Conservation (phyloP, 2,797 vertebrate genomes). For the Siniperca undulata region DNA sequence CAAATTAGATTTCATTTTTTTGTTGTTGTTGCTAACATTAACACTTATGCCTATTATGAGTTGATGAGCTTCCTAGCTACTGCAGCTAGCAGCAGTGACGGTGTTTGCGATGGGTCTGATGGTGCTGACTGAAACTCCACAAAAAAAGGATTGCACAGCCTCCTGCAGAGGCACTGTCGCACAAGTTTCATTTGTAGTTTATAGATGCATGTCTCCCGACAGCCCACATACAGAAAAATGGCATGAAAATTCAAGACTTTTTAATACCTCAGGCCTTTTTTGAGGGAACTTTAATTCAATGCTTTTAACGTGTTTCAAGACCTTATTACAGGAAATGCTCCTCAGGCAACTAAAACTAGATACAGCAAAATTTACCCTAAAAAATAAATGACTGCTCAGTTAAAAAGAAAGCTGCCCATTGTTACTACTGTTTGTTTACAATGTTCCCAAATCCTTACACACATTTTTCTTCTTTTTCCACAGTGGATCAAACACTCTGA, state of each 20-base stretch:
- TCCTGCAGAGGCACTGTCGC: no score
- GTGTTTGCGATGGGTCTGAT: not conserved
- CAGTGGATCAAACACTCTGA: conserved; percentile 79
- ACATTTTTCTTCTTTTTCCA: conserved; percentile 6
- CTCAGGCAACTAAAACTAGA: not conserved
- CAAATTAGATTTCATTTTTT: not conserved
- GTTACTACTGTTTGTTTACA: not conserved
- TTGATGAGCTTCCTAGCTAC: not conserved
- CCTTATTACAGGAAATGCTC: not conserved
- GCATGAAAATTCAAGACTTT: not conserved
- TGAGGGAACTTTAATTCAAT: not conserved
- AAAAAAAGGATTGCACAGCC: no score
- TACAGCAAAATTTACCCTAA: not conserved
- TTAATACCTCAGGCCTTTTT: not conserved
- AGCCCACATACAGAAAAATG: not conserved
- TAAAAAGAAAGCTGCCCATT: not conserved
- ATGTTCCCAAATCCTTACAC: not conserved
- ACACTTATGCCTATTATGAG: not conserved
- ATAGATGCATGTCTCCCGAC: no score
- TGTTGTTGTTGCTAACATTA: no score
- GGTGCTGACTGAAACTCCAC: not conserved
- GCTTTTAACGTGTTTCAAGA: not conserved
- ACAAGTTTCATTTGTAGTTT: not conserved
- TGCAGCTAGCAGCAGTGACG: not conserved
- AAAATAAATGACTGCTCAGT: not conserved